A percentile compares a stretch with the other conserved stretches of the same genome.
These are phyloP conservation scores for Troilus luridus DNA, from an alignment of 2,888 invertebrate genomes.

Conservation along the genomic window DNA sequence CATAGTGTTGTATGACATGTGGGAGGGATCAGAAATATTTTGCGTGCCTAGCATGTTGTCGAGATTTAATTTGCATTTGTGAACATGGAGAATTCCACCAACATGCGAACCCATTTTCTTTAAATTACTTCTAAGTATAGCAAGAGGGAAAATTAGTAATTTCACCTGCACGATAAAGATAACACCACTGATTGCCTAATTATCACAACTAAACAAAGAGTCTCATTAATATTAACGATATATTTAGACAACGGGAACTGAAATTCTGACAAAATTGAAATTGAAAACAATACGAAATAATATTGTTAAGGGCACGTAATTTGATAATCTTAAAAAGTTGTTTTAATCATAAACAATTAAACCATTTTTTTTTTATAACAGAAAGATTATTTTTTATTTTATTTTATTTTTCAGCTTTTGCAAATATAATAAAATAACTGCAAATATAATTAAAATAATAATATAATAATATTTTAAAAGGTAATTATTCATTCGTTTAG, in stretches of 20 bases:
- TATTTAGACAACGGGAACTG: not conserved
- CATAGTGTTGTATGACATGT: not conserved
- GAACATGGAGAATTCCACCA: conserved; percentile 27
- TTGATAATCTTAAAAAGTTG: no score
- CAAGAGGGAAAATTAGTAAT: not conserved
- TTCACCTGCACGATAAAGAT: not conserved
- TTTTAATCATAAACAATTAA: no score
- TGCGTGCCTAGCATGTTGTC: conserved; percentile 25
- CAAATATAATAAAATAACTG: no score
- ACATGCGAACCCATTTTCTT: conserved; percentile 46
- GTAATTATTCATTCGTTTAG: no score
- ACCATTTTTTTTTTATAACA: no score
- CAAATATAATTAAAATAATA: no score
- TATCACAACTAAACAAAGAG: not conserved
- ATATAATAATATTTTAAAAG: no score
- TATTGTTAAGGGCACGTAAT: not conserved
- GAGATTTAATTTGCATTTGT: conserved; percentile 39
- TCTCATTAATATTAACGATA: not conserved
- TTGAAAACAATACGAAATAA: not conserved
- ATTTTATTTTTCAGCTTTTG: no score
- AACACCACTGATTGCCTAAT: not conserved
- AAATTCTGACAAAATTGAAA: no score
- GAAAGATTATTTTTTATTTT: no score
- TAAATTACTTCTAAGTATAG: conserved; percentile 38
- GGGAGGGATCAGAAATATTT: not conserved